phyloP scores from a whole-genome alignment of 2,113 vertebrate genomes.

The Amblyopsis rosae region DNA sequence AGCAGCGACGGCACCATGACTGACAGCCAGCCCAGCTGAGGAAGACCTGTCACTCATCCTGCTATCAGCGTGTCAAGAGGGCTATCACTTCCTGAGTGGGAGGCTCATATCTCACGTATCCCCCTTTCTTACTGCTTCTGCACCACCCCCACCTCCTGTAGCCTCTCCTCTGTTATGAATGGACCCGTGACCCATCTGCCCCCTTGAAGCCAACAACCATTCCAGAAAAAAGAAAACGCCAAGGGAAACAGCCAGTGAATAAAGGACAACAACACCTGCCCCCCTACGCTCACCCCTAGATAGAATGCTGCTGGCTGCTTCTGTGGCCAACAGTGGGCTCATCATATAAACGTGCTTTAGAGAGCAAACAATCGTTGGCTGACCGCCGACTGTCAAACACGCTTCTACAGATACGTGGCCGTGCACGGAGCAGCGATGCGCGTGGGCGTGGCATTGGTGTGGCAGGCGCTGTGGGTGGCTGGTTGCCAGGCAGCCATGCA shows the following conservation, averaged over 20 bases:
- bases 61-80: conserved; percentile 69
- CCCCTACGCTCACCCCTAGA: too few relatives aligned
- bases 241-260: background rate
- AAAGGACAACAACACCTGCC: background rate
- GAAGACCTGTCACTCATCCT: conserved; percentile 74
- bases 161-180: too few relatives aligned
- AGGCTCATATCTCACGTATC: conserved; percentile 29
- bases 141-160: too few relatives aligned
- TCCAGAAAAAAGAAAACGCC: background rate
- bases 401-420: conserved; percentile 26
- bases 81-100: conserved; percentile 54
- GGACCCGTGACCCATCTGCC: background rate
- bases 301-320: too few relatives aligned
- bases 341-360: too few relatives aligned
- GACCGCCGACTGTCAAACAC: conserved; percentile 10
- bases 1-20: conserved; percentile 79
- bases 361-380: too few relatives aligned
- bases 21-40: conserved; percentile 80
- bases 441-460: conserved; percentile 86
- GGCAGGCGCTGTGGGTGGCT: conserved; percentile 89
- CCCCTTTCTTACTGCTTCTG: too few relatives aligned
- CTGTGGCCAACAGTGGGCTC: too few relatives aligned
- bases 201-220: background rate
- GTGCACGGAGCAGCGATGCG: conserved; percentile 76
- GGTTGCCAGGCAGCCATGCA: conserved; percentile 88